Conservation (phyloP, 2,888 invertebrate genomes). For the Muschampia plurimacula region DNA sequence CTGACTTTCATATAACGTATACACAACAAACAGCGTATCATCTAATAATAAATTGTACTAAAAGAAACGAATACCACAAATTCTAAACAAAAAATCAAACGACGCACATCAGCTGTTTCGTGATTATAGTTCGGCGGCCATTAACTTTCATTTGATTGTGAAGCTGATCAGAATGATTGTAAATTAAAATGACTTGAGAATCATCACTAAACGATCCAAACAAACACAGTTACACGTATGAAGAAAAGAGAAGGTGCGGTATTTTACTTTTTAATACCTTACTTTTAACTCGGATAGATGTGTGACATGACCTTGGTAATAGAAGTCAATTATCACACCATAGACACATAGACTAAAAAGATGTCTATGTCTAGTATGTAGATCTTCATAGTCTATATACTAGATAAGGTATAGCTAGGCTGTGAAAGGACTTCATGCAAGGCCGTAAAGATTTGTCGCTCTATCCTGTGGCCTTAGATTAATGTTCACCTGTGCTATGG, state of each 20-base stretch:
- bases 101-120: constrained; percentile 84
- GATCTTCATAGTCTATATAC: no score
- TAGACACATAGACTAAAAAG: no score
- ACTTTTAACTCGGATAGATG: constrained; percentile 51
- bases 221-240: constrained; percentile 34
- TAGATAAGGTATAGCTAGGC: no score
- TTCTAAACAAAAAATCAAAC: constrained; percentile 62
- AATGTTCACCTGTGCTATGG: no score
- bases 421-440: no score
- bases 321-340: no score
- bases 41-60: constrained; percentile 65
- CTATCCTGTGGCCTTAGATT: no score
- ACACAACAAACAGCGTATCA: constrained; percentile 68
- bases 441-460: no score
- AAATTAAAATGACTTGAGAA: constrained; percentile 48
- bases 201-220: constrained; percentile 53
- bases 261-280: constrained; percentile 28
- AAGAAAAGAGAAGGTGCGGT: constrained; percentile 30
- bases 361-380: no score
- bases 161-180: constrained; percentile 49
- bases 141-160: constrained; percentile 52
- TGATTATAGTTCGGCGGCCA: constrained; percentile 76
- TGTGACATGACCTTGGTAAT: constrained; percentile 66
- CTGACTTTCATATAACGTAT: constrained; percentile 73
- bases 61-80: constrained; percentile 48